These are phyloP conservation scores for Euura lappo DNA, from an alignment of 1,140 invertebrate species.

Conservation along the genomic window DNA sequence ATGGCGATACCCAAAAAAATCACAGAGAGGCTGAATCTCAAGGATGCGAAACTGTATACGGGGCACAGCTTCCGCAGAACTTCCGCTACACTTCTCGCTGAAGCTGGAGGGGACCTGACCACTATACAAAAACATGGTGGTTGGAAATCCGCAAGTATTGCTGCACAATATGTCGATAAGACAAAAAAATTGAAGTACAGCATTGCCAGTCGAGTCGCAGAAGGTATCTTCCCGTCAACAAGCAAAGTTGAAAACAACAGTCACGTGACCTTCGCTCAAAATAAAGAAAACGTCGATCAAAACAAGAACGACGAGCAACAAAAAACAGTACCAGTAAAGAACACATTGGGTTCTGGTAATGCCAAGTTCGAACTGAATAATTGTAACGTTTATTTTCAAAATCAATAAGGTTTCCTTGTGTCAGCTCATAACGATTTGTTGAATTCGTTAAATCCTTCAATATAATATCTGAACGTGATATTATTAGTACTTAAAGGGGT, in stretches of 20 bases:
- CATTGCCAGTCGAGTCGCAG: neutral
- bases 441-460: too few relatives aligned
- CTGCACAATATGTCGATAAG: neutral
- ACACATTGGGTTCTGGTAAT: neutral
- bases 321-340: neutral
- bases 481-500: too few relatives aligned
- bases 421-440: too few relatives aligned
- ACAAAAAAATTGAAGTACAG: neutral
- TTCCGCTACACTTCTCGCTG: constrained; percentile 9
- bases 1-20: too few relatives aligned
- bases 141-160: neutral
- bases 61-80: constrained; percentile 10
- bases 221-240: neutral
- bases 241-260: neutral
- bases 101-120: neutral
- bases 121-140: neutral
- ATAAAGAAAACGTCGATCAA: neutral
- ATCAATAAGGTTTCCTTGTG: neutral
- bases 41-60: neutral
- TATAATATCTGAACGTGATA: too few relatives aligned
- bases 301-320: neutral
- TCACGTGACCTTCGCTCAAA: neutral
- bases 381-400: neutral
- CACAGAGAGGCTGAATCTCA: too few relatives aligned
- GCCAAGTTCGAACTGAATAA: too few relatives aligned